Percentiles rank a stretch among this genome's conserved stretches.
phyloP scores from a whole-genome alignment of 1,140 invertebrate species.

The Drosophila littoralis region DNA sequence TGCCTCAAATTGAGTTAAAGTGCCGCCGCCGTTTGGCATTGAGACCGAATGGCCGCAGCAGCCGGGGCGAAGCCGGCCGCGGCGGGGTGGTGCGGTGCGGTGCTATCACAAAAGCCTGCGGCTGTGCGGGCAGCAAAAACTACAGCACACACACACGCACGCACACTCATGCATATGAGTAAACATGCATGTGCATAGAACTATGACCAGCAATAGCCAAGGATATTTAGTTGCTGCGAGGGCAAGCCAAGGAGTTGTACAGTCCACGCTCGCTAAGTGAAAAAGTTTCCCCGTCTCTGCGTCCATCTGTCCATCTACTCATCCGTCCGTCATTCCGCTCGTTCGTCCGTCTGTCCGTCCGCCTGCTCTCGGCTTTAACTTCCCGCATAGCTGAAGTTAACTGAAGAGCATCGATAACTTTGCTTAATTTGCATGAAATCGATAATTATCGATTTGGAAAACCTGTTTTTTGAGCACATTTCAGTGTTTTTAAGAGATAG shows the following conservation, averaged over 20 bases:
- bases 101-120: constrained; percentile 66
- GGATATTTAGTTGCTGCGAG: neutral
- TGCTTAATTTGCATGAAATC: too few species aligned
- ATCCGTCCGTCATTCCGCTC: too few species aligned
- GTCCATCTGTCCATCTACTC: too few species aligned
- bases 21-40: constrained; percentile 62
- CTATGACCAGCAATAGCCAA: neutral
- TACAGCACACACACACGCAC: constrained; percentile 37
- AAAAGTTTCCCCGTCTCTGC: too few species aligned
- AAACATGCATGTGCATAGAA: constrained; percentile 18
- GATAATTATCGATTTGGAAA: too few species aligned
- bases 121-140: constrained; percentile 54
- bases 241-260: neutral
- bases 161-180: constrained; percentile 20
- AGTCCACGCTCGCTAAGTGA: neutral
- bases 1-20: constrained; percentile 84
- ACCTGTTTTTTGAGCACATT: too few species aligned
- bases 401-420: too few species aligned
- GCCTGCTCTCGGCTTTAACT: too few species aligned
- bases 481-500: too few species aligned
- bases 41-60: constrained; percentile 35
- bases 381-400: too few species aligned
- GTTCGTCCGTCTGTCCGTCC: too few species aligned
- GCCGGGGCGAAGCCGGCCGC: neutral
- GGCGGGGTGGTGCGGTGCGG: neutral